Percentiles rank a stretch among this genome's conserved stretches.
These are phyloP conservation scores for Catocala nupta DNA, from an alignment of 2,888 invertebrate genomes.

Conservation along the genomic window DNA sequence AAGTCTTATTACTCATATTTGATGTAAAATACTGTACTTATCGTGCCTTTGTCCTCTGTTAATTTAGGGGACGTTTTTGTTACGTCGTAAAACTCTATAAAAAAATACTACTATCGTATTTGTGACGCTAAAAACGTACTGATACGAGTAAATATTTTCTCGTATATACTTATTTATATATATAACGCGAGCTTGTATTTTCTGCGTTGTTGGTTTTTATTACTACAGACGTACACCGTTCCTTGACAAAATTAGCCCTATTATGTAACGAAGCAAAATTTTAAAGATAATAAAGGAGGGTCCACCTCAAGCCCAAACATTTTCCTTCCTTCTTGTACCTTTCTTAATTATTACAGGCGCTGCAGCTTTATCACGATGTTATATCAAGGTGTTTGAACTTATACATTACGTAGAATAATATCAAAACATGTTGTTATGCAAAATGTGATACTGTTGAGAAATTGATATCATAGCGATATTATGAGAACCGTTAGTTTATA, in stretches of 20 bases:
- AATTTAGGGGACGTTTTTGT: conserved; percentile 1
- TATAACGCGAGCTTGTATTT: conserved; percentile 14
- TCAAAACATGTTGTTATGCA: not conserved
- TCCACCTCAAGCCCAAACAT: conserved; percentile 37
- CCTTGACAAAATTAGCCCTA: conserved; percentile 40
- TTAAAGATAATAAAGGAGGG: conserved; percentile 49
- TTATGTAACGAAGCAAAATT: conserved; percentile 40
- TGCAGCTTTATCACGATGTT: conserved; percentile 22
- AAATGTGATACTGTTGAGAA: no score
- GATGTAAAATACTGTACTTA: not conserved
- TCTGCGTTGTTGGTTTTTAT: conserved; percentile 32
- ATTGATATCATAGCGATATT: no score
- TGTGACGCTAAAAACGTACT: not conserved
- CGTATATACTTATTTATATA: not conserved
- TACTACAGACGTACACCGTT: conserved; percentile 29
- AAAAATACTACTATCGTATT: conserved; percentile 6
- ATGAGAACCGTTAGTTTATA: no score
- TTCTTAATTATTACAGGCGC: conserved; percentile 43
- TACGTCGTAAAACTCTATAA: conserved; percentile 1
- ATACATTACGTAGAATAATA: conserved; percentile 5
- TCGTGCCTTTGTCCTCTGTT: not conserved
- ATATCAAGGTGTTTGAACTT: not conserved
- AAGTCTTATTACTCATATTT: conserved; percentile 5
- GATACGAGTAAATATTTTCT: not conserved
- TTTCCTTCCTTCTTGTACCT: conserved; percentile 38